These are phyloP conservation scores for Bombus sibiricus DNA, from an alignment of 1,140 invertebrate genomes.

Conservation along the genomic window DNA sequence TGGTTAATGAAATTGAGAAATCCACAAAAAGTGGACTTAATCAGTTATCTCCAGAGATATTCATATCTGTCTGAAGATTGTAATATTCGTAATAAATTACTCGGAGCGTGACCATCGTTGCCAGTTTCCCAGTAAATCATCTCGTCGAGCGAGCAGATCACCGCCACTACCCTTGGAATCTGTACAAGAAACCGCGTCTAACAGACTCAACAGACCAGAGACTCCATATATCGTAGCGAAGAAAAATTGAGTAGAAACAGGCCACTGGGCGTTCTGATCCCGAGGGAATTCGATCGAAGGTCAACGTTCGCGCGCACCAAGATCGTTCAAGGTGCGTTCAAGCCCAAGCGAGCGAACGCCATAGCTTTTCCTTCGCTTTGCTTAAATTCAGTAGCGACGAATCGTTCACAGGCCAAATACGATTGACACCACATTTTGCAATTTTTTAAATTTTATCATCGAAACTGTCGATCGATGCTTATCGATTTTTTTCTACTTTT, in stretches of 20 bases:
- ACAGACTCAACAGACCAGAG: not conserved
- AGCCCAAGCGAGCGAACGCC: no score
- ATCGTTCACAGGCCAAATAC: no score
- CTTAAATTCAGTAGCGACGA: no score
- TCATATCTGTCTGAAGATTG: not conserved
- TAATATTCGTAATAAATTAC: not conserved
- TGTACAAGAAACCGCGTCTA: not conserved
- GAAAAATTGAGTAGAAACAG: conserved; percentile 13
- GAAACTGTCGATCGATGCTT: no score
- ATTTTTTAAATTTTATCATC: no score
- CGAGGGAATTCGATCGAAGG: not conserved
- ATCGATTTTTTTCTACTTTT: no score
- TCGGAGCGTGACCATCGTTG: not conserved
- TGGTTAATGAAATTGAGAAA: not conserved
- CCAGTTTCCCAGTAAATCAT: not conserved
- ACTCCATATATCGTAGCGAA: not conserved
- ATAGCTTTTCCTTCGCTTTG: no score
- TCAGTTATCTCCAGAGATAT: not conserved
- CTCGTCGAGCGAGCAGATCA: not conserved
- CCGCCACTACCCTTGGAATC: not conserved
- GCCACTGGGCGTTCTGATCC: not conserved
- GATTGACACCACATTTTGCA: no score
- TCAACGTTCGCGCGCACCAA: conserved; percentile 39
- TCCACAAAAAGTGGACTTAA: not conserved
- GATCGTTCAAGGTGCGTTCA: not conserved